Evolutionary conservation across 2,888 invertebrate genomes (phyloP).

Genomic region (Ditula angustiorana): DNA sequence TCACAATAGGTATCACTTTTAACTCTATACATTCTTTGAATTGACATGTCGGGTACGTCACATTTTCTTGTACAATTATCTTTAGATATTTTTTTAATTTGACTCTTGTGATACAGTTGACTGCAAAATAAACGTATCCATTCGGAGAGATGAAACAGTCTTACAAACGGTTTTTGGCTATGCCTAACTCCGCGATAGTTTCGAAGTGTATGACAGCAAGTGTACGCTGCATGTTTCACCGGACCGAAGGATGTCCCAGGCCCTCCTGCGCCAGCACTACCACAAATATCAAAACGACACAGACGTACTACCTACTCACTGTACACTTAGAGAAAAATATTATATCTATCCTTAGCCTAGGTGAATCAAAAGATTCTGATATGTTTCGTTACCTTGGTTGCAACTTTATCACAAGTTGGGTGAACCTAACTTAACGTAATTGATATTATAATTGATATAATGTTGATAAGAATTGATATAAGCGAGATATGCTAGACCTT

Average conservation of each 20-base stretch:
- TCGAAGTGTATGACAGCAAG: not conserved
- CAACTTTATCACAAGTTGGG: slow-evolving; percentile 85
- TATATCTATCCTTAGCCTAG: slow-evolving; percentile 68
- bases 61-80: slow-evolving; percentile 78
- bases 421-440: slow-evolving; percentile 60
- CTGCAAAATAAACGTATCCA: slow-evolving; percentile 53
- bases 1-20: slow-evolving; percentile 65
- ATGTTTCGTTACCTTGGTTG: slow-evolving; percentile 91
- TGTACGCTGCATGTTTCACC: slow-evolving; percentile 38
- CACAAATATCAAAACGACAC: slow-evolving; percentile 50
- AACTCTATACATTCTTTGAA: slow-evolving; percentile 80
- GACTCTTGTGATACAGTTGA: slow-evolving; percentile 55
- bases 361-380: slow-evolving; percentile 89
- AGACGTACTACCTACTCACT: slow-evolving; percentile 53
- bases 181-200: not conserved
- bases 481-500: slow-evolving; percentile 51
- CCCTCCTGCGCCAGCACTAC: slow-evolving; percentile 35
- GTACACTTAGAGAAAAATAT: slow-evolving; percentile 62
- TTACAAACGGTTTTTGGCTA: not conserved
- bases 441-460: slow-evolving; percentile 68
- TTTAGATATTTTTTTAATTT: slow-evolving; percentile 62
- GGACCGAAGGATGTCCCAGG: slow-evolving; percentile 47
- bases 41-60: slow-evolving; percentile 82
- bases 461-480: slow-evolving; percentile 57
- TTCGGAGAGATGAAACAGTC: slow-evolving; percentile 47